Conservation (phyloP, 37 sponge, comb jelly and placozoan genomes). For the Eunapius fragilis region DNA sequence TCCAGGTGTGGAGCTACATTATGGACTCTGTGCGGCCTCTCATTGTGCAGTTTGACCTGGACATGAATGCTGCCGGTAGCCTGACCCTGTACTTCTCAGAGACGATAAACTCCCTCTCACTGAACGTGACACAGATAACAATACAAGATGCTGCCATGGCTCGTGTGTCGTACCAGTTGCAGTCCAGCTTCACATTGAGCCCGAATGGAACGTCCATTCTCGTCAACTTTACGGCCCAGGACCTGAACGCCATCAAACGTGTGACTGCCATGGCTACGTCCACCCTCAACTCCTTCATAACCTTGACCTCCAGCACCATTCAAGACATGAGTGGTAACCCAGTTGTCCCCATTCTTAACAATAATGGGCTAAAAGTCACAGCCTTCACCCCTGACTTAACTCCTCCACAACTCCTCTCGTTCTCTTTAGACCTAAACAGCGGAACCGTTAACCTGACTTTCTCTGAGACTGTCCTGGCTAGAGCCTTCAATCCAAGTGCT, state of each 20-base stretch:
- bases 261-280: slow-evolving; percentile 55
- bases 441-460: slow-evolving; percentile 69
- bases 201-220: slow-evolving; percentile 60
- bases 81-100: slow-evolving; percentile 78
- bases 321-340: slow-evolving; percentile 72
- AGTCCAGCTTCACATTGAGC: slow-evolving; percentile 44
- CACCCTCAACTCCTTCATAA: slow-evolving; percentile 52
- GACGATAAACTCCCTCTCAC: slow-evolving; percentile 70
- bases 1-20: slow-evolving; percentile 37
- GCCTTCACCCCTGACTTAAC: slow-evolving; percentile 76
- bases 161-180: slow-evolving; percentile 26
- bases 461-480: slow-evolving; percentile 80
- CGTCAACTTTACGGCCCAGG: slow-evolving; percentile 56
- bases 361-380: slow-evolving; percentile 20
- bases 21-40: slow-evolving; percentile 49
- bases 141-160: slow-evolving; percentile 63
- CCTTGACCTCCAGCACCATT: slow-evolving; percentile 39
- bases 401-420: slow-evolving; percentile 59
- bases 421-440: slow-evolving; percentile 70
- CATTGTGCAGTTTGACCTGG: slow-evolving; percentile 56
- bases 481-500: slow-evolving; percentile 49
- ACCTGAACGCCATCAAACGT: slow-evolving; percentile 75
- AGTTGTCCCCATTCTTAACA: slow-evolving; percentile 32
- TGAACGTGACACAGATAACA: slow-evolving; percentile 55
- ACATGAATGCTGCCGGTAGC: slow-evolving; percentile 70